Base-by-base conservation (phyloP, 2,888 invertebrate species). In the Plebejus melissa region DNA sequence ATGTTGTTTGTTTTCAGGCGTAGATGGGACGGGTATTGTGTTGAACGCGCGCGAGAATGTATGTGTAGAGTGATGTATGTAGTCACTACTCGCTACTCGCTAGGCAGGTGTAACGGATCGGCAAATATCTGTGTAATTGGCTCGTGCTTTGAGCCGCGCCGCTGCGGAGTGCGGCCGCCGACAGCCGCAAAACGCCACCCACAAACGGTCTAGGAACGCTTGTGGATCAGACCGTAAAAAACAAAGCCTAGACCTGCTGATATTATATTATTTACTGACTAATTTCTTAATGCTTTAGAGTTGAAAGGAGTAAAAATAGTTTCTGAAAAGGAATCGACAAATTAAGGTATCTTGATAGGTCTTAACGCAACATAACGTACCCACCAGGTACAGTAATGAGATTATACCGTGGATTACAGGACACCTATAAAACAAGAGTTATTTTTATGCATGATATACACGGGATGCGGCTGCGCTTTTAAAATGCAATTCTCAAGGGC, bases 101-200 rank as follows among this genome's bases (percentile, higher is more conserved):
- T 46, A 4, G 54, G 54, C 4, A 13, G 16, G 54, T 54, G 54
- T 54, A 54, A 13, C 65, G 65, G 65, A 65, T 65, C 32, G 65
- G 65, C 65, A 36, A 65, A 65, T 65, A 5, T 32, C 65, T 16
- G 65, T 65, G 32, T 65, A 65, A 65, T 65, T 65, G 65, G 65
- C 5, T 36, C 16, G 65, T 4, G 36, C 65, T 65, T 65, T 65
- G 65, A 65, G 28, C 60, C 60, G 60, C 60, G 60, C 60, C 60
- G 60, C 60, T 57, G 22, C 22, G 28, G 60, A 28, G 28, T 28
- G n/a, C 4, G 22, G n/a, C 22, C 28, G 50, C 50, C 50, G 50
- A 60, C 11, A 60, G 57, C 57, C n/a, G 7, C 9, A 28, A 9
- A 46, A 46, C 46, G 2, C 9, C 2, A 32, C 65, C 13, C 32